Evolutionary conservation across 2,113 vertebrate genomes (phyloP), one percentile per base, ranked within the genome.

Genomic region (Vanacampus margaritifer): DNA sequence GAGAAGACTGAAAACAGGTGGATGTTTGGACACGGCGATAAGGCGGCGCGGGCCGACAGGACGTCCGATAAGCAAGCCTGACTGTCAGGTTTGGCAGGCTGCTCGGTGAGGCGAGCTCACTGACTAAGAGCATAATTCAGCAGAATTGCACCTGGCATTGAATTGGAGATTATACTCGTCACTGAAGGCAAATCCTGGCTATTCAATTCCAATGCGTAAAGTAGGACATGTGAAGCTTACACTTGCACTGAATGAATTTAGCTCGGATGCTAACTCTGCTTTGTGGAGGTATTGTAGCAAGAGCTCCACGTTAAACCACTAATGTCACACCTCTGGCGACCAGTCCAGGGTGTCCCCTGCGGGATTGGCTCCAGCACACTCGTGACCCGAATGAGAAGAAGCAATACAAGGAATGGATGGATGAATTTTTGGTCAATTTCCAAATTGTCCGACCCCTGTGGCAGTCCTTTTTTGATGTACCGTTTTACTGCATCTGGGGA

Each of bases 1-100:
- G 85, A 64, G 82, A 73, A 83, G 83, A 88, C 79, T 57, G 83
- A 88, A 80, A 82, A 73, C 86, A 87, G 87, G 84, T 87, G 86
- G 83, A 84, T 83, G 78, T 85, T 87, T 83, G 67, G 69, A 81
- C 86, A 71, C 79, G 68, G 59, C 36, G 82, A 87, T 84, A 87
- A 85, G 79, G 74, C 77, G 64, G 73, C 65, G 79, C 76, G 63
- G 68, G 80, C 70, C 84, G 84, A 88, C 84, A 83, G 68, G 78
- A 76, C 16, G 74, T 73, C 84, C 80, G 86, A 89, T 88, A 88
- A 90, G 84, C 74, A 69, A 69, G 65, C 74, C 73, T 77, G 87
- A 83, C 79, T 81, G 84, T 85, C 81, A 80, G 86, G 85, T 84
- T 90, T 86, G 82, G 80, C 80, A 72, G 76, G 76, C 71, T 75